Evolutionary conservation across 2,888 invertebrate species (phyloP).

Genomic region (Amaurobius ferox): DNA sequence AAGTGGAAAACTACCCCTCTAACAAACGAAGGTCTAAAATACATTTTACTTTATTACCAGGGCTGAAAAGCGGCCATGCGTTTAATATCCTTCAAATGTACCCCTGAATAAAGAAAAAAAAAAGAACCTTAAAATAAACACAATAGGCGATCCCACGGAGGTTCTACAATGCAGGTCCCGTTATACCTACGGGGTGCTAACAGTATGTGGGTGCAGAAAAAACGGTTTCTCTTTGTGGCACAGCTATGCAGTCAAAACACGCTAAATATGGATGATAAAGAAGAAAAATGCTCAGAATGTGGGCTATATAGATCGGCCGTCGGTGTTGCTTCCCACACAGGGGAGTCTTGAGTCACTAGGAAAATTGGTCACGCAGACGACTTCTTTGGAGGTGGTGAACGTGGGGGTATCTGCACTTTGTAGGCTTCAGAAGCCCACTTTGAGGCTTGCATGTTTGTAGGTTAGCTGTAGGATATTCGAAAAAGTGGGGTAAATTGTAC

Average conservation of each 20-base stretch:
- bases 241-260: conserved; percentile 66
- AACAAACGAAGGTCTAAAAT: neutral
- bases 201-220: conserved; percentile 23
- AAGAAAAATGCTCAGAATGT: conserved; percentile 51
- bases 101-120: neutral
- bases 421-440: too few relatives aligned
- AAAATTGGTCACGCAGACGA: neutral
- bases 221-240: conserved; percentile 29
- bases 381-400: neutral
- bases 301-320: conserved; percentile 18
- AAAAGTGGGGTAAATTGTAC: too few relatives aligned
- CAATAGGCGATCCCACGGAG: neutral
- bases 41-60: conserved; percentile 49
- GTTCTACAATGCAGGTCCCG: conserved; percentile 32
- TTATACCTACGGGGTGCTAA: conserved; percentile 54
- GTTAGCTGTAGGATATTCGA: too few relatives aligned
- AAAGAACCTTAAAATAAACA: neutral
- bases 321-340: conserved; percentile 25
- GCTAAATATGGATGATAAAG: conserved; percentile 60
- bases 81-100: conserved; percentile 51
- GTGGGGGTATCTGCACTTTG: neutral
- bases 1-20: neutral
- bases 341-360: neutral
- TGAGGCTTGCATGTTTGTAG: too few relatives aligned
- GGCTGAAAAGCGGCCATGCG: conserved; percentile 44